phyloP scores from a whole-genome alignment of 2,797 vertebrate species.

The Poecile montanus region DNA sequence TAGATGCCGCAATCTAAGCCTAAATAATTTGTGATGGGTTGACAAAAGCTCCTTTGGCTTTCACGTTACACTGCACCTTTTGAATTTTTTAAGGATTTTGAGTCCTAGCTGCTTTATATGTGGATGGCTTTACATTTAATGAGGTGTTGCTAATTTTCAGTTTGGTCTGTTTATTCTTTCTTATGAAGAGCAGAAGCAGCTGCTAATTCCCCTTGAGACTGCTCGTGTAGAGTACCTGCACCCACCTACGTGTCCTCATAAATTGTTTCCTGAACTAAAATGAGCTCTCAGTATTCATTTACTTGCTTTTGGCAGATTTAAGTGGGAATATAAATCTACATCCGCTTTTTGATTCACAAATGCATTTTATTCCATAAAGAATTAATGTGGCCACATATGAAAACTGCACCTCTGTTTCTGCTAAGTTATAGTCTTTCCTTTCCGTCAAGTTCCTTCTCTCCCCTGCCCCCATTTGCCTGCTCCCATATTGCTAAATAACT shows the following conservation, averaged over 20 bases:
- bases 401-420: constrained; percentile 57
- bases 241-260: constrained; percentile 33
- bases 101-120: constrained; percentile 16
- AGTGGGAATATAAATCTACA: constrained; percentile 70
- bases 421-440: constrained; percentile 42
- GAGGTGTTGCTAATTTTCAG: constrained; percentile 61
- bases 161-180: constrained; percentile 53
- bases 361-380: constrained; percentile 72
- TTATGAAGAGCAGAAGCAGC: constrained; percentile 33
- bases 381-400: constrained; percentile 54
- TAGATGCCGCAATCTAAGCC: not conserved
- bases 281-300: constrained; percentile 44
- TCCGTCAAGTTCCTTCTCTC: constrained; percentile 12
- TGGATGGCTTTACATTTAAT: constrained; percentile 59
- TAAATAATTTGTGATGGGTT: constrained; percentile 60
- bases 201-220: constrained; percentile 44
- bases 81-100: constrained; percentile 53
- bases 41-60: constrained; percentile 45
- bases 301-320: constrained; percentile 67
- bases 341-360: constrained; percentile 71
- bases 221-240: constrained; percentile 11
- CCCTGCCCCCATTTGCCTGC: constrained; percentile 13
- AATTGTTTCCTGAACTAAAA: constrained; percentile 60
- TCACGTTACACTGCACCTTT: constrained; percentile 25
- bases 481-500: constrained; percentile 37